A percentile compares a stretch with the other conserved stretches of the same genome.
Evolutionary conservation across 2,797 vertebrate species (phyloP).

Genomic region (Carduelis carduelis): DNA sequence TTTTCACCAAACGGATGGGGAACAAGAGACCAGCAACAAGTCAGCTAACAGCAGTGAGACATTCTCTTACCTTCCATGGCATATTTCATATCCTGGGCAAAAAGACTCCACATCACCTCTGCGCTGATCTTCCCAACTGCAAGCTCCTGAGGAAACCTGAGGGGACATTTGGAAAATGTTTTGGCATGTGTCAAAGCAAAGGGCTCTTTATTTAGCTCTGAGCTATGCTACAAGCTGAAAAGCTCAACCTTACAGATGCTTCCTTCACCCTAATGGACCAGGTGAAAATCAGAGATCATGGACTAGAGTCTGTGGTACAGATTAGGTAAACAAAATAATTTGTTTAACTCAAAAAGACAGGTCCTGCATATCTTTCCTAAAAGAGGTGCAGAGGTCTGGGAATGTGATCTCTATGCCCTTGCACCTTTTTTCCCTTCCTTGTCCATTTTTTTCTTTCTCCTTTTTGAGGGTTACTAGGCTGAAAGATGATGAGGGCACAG

Average conservation of each 20-base stretch:
- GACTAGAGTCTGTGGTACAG: neutral
- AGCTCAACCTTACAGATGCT: neutral
- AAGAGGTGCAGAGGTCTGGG: neutral
- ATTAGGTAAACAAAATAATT: neutral
- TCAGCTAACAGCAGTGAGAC: neutral
- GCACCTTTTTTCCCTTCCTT: neutral
- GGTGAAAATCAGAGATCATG: neutral
- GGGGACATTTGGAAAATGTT: neutral
- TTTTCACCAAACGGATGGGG: neutral
- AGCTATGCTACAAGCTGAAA: neutral
- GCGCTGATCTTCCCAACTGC: constrained; percentile 97
- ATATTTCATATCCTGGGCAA: constrained; percentile 98
- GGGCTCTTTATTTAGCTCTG: neutral
- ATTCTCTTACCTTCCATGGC: constrained; percentile 91
- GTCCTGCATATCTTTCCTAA: neutral
- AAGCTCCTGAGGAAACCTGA: constrained; percentile 95
- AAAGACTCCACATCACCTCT: constrained; percentile 98
- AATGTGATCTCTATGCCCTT: neutral
- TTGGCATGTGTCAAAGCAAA: neutral
- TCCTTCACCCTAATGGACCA: neutral
- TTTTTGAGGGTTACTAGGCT: neutral
- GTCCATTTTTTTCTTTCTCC: neutral
- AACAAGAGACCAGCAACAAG: neutral
- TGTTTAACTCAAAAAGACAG: neutral
- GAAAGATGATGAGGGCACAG: neutral